These are phyloP conservation scores for zebrafish (Danio rerio) DNA, from an alignment of 2,113 vertebrate species.

Conservation along the genomic window DNA sequence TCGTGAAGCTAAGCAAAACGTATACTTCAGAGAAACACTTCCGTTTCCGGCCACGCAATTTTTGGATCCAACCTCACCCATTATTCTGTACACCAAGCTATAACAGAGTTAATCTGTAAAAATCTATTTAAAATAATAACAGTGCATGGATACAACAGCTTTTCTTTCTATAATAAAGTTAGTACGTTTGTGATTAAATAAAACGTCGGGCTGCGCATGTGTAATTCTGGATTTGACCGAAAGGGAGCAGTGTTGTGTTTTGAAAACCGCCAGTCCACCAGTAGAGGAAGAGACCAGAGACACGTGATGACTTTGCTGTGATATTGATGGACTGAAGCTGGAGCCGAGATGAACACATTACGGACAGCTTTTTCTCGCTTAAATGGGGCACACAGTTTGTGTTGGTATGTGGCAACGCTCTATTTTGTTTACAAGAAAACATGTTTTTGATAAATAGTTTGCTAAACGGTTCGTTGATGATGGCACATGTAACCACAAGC, in stretches of 20 bases:
- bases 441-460: background rate
- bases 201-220: background rate
- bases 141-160: background rate
- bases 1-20: background rate
- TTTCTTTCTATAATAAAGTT: background rate
- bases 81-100: background rate
- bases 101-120: background rate
- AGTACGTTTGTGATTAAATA: background rate
- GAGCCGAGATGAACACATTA: slow-evolving; percentile 36
- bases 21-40: background rate
- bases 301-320: slow-evolving; percentile 37
- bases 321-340: background rate
- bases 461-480: background rate
- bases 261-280: background rate
- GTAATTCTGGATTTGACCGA: background rate
- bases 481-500: background rate
- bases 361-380: slow-evolving; percentile 22
- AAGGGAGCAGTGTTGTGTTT: slow-evolving; percentile 21
- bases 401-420: slow-evolving; percentile 26
- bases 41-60: slow-evolving; percentile 22
- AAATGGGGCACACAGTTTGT: background rate
- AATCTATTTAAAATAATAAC: too few relatives aligned
- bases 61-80: background rate
- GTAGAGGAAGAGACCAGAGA: background rate
- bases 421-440: background rate